Percentiles rank a stretch among this genome's conserved stretches.
Evolutionary conservation across 2,888 invertebrate genomes (phyloP).

Genomic region (Serripes groenlandicus): DNA sequence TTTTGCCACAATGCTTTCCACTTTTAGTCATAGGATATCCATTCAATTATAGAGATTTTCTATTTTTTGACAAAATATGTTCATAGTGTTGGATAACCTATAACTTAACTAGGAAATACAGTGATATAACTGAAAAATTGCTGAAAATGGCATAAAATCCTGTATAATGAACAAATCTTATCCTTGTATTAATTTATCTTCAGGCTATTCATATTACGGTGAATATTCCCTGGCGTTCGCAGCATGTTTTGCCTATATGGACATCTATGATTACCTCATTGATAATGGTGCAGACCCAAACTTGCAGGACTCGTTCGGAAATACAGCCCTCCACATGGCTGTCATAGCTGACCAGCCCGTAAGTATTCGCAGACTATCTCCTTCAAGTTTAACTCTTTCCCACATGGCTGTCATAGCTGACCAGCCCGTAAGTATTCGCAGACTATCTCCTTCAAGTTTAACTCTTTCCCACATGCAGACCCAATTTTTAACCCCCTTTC

Average conservation of each 20-base stretch:
- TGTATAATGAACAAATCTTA: not conserved
- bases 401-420: constrained; percentile 99
- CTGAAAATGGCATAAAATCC: too few species aligned
- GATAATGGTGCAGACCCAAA: constrained; percentile 98
- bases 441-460: not conserved
- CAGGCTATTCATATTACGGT: constrained; percentile 97
- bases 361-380: too few species aligned
- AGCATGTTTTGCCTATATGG: constrained; percentile 98
- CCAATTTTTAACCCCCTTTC: too few species aligned
- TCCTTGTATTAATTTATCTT: constrained; percentile 4
- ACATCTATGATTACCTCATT: constrained; percentile 97
- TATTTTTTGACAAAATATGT: too few species aligned
- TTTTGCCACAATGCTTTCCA: too few species aligned
- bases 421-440: constrained; percentile 93
- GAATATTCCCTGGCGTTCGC: constrained; percentile 99
- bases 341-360: constrained; percentile 99
- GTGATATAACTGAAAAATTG: too few species aligned
- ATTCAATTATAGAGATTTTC: too few species aligned
- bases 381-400: not conserved
- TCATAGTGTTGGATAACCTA: too few species aligned
- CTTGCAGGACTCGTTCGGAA: constrained; percentile 98
- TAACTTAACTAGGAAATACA: too few species aligned
- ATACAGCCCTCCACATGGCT: constrained; percentile 99
- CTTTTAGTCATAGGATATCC: too few species aligned
- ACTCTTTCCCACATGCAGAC: too few species aligned